Conservation (phyloP, 2,113 vertebrate species). For the Perca fluviatilis region DNA sequence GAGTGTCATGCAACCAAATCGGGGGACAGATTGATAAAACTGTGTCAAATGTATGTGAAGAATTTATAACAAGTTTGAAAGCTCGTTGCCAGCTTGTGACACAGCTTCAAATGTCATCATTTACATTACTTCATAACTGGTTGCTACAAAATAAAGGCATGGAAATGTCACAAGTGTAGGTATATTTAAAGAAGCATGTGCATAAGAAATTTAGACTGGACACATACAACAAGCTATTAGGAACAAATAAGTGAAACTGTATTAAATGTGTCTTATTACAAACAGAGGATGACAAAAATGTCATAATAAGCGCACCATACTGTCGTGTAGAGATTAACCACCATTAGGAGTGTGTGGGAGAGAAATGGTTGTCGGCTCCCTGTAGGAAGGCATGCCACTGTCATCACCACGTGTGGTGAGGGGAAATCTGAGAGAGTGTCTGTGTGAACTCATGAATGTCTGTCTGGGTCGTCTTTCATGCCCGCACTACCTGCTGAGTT, state of each 20-base stretch:
- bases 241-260: neutral
- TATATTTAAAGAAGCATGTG: neutral
- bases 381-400: slow-evolving; percentile 49
- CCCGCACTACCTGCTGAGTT: slow-evolving; percentile 26
- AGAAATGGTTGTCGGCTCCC: slow-evolving; percentile 46
- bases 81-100: neutral
- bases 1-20: neutral
- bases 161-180: neutral
- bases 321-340: slow-evolving; percentile 6
- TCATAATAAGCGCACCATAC: slow-evolving; percentile 12
- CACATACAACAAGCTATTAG: neutral
- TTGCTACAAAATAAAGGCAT: neutral
- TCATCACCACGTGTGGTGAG: slow-evolving; percentile 69
- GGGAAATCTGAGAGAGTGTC: slow-evolving; percentile 51
- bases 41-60: neutral
- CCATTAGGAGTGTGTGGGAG: slow-evolving; percentile 19
- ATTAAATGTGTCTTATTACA: neutral
- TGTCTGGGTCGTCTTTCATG: slow-evolving; percentile 52
- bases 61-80: neutral
- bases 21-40: neutral
- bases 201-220: neutral
- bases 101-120: neutral
- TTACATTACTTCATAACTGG: neutral
- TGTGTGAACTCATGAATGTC: slow-evolving; percentile 43
- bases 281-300: slow-evolving; percentile 14